Base-by-base conservation (phyloP, 2,113 vertebrate species). In the Corythornis vintsioides region DNA sequence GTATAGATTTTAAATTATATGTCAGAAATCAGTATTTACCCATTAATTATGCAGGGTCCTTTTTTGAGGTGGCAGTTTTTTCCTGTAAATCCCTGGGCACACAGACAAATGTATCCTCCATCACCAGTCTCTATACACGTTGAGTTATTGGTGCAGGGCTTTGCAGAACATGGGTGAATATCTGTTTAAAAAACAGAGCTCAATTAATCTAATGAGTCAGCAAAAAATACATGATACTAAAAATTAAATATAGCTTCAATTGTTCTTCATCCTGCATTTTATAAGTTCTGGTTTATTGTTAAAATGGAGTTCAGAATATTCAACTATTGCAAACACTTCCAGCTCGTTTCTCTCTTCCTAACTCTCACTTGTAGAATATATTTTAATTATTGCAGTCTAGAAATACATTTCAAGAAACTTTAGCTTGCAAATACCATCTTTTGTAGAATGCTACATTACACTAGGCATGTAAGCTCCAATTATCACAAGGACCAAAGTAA, bases 111-210 rank as follows among this genome's bases (percentile, higher is more conserved):
- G 45, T 98, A 98, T 72, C 97, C 97, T 35, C 98, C 98, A 21
- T 97, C 94, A 8, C 98, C 98, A 1, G 98, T 98, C 95, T 98
- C 97, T 77, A 98, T 97, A 85, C 99, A 99, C 2, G 98, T 99
- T 52, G 99, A 98, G 22, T 99, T 99, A 77, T 98, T 98, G 59
- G 94, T 97, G 40, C 99, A 99, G 48, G 98, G 98, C 56, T 96
- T 94, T 11, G 98, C 97, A 67, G 98, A 97, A 90, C 99, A 99
- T 22, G 97, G 97, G 19, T 98, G 98, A 71, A 96, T 96, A 59
- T 98, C 99, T 99, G 96, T 78, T 85, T 14, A 19, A 93, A 70
- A 69, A 67, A 47, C 2, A 93, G 17, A 19, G 15, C 11, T 77
- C 50, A 59, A 73, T 94, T 83, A 90, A 31, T 60, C 28, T 40